Conservation (phyloP, 2,888 invertebrate species). For the Acrocera orbiculus region DNA sequence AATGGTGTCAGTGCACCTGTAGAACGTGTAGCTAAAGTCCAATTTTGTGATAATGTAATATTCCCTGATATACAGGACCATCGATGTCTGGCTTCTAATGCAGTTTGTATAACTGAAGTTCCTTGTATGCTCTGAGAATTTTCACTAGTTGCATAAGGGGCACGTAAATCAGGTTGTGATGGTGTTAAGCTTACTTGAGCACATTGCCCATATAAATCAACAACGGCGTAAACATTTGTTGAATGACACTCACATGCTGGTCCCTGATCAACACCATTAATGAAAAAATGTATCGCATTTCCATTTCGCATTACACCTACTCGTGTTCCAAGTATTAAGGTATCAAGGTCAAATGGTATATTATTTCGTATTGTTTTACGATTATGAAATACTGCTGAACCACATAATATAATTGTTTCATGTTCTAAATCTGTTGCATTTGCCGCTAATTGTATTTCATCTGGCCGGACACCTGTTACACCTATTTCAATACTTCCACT, state of each 20-base stretch:
- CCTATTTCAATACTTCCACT: constrained; percentile 81
- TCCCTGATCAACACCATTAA: constrained; percentile 76
- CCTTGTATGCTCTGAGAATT: constrained; percentile 39
- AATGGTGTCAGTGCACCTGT: constrained; percentile 24
- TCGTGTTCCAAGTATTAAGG: constrained; percentile 55
- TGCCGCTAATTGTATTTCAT: constrained; percentile 70
- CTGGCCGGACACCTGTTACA: constrained; percentile 75
- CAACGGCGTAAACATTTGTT: constrained; percentile 75
- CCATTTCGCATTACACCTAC: constrained; percentile 78
- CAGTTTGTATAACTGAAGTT: constrained; percentile 37
- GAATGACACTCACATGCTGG: constrained; percentile 65
- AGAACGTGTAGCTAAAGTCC: constrained; percentile 27
- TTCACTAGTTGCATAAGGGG: constrained; percentile 33
- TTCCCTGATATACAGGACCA: constrained; percentile 30
- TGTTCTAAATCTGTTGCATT: constrained; percentile 84
- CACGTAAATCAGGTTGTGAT: constrained; percentile 21
- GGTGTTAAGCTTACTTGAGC: constrained; percentile 55
- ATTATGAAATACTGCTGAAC: constrained; percentile 81
- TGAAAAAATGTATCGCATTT: constrained; percentile 71
- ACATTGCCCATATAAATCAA: constrained; percentile 88
- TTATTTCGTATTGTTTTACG: constrained; percentile 66
- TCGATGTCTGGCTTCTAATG: constrained; percentile 30
- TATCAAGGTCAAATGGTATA: constrained; percentile 72
- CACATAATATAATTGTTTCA: constrained; percentile 85
- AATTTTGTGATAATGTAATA: constrained; percentile 27